Base-by-base conservation (phyloP, 2,797 vertebrate genomes). In the Arremon aurantiirostris region DNA sequence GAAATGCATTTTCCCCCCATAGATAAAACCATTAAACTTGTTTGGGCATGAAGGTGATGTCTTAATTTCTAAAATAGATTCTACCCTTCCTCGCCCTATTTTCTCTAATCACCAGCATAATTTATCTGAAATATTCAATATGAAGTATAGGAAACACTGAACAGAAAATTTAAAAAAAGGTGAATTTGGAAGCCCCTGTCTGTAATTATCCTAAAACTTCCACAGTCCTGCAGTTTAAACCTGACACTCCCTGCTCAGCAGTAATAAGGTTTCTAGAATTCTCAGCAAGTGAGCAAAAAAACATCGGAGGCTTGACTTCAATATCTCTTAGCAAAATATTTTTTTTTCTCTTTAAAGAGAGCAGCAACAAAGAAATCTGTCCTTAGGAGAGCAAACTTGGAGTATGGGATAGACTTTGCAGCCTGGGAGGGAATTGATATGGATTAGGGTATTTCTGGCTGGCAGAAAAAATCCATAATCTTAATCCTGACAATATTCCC, bases 251-350 rank as follows among this genome's bases (percentile, higher is more conserved):
- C 46, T 50, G 28, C 88, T 63, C 50, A 56, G 70, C 34, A 81
- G 63, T 82, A 94, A 85, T 42, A 70, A 77, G 18, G 49, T 75
- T 95, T 85, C 72, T 70, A 44, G 57, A 90, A 85, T 94, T 97
- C 96, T 93, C 94, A 94, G 90, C 83, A 82, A 97, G 82, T 22
- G 83, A 93, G 59, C 44, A 24, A 68, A 86, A 95, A 94, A 93
- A 50, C 44, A 73, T 24, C 0, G 0, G 34, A 75, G 30, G 7
- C n/a, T 86, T 88, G 61, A 93, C 55, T 95, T 92, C 50, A 89
- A 81, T 81, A 82, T 72, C 52, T 80, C 71, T 71, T 71, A 71
- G 49, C 42, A 80, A 95, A 95, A 87, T 82, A 79, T 76, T 91
- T 72, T 90, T 90, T 90, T 89, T 94, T 71, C 83, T 63, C 49